phyloP scores from a whole-genome alignment of 2,888 invertebrate genomes.

The Hyles lineata region DNA sequence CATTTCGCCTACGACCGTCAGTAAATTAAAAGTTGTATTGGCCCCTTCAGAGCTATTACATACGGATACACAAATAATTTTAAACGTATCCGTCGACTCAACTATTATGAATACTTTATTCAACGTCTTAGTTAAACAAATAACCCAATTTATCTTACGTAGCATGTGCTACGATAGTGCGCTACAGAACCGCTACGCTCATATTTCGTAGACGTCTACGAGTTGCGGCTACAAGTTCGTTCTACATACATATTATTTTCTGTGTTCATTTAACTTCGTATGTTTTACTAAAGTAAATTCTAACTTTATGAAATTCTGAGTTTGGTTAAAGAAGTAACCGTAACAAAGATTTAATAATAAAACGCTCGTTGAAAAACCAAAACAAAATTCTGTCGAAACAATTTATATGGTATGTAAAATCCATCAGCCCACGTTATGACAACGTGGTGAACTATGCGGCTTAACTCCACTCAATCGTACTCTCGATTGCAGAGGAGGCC shows the following conservation, averaged over 20 bases:
- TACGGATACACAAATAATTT: neutral
- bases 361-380: too few species aligned
- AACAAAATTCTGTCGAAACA: too few species aligned
- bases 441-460: too few species aligned
- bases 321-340: too few species aligned
- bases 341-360: too few species aligned
- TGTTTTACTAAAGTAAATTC: neutral
- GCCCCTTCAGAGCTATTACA: neutral
- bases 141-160: constrained; percentile 12
- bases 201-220: constrained; percentile 26
- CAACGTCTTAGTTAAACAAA: constrained; percentile 23
- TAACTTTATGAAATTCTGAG: neutral
- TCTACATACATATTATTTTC: neutral
- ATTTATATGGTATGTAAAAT: too few species aligned
- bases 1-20: too few species aligned
- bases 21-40: too few species aligned
- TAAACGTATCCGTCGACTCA: neutral
- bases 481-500: too few species aligned
- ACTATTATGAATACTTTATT: constrained; percentile 12
- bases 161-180: constrained; percentile 13
- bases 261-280: neutral
- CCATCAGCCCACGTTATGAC: too few species aligned
- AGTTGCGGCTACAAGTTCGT: constrained; percentile 8
- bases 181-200: constrained; percentile 18
- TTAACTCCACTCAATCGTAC: too few species aligned